phyloP scores from a whole-genome alignment of 1,140 invertebrate genomes.

The Helicorthomorpha holstii region DNA sequence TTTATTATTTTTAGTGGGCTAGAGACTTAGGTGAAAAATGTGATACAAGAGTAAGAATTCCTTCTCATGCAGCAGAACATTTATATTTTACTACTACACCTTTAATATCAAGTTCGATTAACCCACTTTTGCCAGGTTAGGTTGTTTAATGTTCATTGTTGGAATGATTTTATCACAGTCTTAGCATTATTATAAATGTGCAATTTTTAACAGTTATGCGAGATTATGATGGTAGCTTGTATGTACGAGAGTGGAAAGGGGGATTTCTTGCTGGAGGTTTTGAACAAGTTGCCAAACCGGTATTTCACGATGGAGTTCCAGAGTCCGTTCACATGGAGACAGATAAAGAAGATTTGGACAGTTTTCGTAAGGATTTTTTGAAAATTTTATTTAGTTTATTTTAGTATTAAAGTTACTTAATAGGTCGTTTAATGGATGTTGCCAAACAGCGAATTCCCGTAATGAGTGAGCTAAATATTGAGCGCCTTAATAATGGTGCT shows the following conservation, averaged over 20 bases:
- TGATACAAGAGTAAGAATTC: conserved; percentile 69
- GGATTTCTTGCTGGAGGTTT: conserved; percentile 65
- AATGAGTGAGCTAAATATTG: conserved; percentile 26
- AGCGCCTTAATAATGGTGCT: conserved; percentile 29
- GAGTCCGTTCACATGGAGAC: neutral
- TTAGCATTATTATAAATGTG: conserved; percentile 7
- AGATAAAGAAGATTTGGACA: neutral
- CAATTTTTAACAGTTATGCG: conserved; percentile 43
- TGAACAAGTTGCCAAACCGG: conserved; percentile 68
- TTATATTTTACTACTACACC: conserved; percentile 62
- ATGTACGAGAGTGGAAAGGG: conserved; percentile 52
- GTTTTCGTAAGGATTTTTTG: neutral
- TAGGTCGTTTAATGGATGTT: neutral
- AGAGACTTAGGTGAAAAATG: conserved; percentile 60
- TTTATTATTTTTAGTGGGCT: conserved; percentile 36
- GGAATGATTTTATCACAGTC: conserved; percentile 43
- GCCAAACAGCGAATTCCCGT: conserved; percentile 23
- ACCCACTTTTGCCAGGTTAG: neutral
- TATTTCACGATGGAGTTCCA: conserved; percentile 47
- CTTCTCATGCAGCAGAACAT: conserved; percentile 81
- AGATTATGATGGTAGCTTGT: conserved; percentile 76
- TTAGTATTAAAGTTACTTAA: neutral
- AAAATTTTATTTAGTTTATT: neutral
- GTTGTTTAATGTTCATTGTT: too few relatives aligned
- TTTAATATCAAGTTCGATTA: neutral